Base-by-base conservation (phyloP, 2,113 vertebrate genomes). In the Cephalopholis sonnerati region DNA sequence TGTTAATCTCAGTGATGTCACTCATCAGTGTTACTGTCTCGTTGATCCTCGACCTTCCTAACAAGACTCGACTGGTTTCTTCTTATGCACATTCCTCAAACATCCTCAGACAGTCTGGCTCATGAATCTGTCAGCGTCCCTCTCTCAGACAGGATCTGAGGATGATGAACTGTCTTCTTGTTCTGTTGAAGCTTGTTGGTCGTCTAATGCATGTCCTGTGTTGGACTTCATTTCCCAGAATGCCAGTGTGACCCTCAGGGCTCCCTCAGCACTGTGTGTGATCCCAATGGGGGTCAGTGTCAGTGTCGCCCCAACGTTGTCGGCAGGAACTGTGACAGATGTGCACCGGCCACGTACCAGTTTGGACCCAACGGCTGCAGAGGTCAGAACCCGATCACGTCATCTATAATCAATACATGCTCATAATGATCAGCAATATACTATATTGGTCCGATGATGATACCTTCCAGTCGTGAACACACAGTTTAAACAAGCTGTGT, bases 241-340 rank as follows among this genome's bases (percentile, higher is more conserved):
- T 99, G 98, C 90, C 94, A 96, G 62, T 99, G 98, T 65, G 96
- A 99, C 91, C 97, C 96, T 0, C 98, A 99, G 92, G 98, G 98
- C 27, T 99, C 98, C 0, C 90, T 99, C 69, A 99, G 98, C 89
- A 97, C 96, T 0, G 96, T 99, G 77, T 99, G 98, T 0, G 95
- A 99, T 76, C 95, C 98, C 61, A 97, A 53, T 0, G 98, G 98
- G 66, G 98, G 98, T 29, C 97, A 98, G 85, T 99, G 98, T 87
- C 96, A 95, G 72, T 99, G 98, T 86, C 97, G 98, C 0, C 95
- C 96, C 4, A 98, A 98, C 0, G 96, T 99, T 5, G 95, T 96
- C 0, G 98, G 98, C 67, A 96, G 97, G 74, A 97, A 95, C 80
- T 99, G 98, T 0, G 92, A 99, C 94, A 92, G 82, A 77, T 99